Conservation (phyloP, 2,113 vertebrate genomes). For the Leptocoma aspasia region DNA sequence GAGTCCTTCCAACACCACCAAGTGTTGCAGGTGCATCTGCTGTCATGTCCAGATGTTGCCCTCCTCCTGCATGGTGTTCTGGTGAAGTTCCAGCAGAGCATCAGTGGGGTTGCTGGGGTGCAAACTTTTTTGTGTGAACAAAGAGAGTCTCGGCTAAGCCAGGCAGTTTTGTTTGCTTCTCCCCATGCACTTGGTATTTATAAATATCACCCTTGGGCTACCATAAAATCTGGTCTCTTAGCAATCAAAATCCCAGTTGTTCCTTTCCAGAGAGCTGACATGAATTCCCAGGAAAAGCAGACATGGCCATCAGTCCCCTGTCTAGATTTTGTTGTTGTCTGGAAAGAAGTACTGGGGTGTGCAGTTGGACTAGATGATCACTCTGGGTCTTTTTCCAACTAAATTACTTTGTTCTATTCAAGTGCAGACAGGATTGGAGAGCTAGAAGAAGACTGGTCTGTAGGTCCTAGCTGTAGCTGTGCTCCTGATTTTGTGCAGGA, state of each 20-base stretch:
- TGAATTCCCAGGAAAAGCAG: background rate
- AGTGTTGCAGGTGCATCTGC: background rate
- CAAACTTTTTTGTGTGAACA: background rate
- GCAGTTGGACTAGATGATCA: background rate
- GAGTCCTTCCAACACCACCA: background rate
- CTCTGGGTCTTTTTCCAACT: background rate
- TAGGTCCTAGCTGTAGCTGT: background rate
- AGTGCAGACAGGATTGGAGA: background rate
- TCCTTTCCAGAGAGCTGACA: background rate
- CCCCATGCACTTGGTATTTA: background rate
- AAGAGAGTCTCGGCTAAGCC: background rate
- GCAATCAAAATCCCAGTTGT: background rate
- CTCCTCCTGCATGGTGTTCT: rapidly evolving
- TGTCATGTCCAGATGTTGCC: background rate
- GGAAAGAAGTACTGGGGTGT: background rate
- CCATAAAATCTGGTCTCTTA: background rate
- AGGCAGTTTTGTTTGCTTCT: background rate
- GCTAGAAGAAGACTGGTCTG: background rate
- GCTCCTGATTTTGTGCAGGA: background rate
- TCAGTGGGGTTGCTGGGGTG: background rate
- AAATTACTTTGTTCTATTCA: background rate
- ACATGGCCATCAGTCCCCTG: background rate
- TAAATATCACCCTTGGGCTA: background rate
- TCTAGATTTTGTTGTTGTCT: background rate
- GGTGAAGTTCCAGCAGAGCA: background rate